phyloP scores from a whole-genome alignment of 2,113 vertebrate species.

The Myotis davidii region DNA sequence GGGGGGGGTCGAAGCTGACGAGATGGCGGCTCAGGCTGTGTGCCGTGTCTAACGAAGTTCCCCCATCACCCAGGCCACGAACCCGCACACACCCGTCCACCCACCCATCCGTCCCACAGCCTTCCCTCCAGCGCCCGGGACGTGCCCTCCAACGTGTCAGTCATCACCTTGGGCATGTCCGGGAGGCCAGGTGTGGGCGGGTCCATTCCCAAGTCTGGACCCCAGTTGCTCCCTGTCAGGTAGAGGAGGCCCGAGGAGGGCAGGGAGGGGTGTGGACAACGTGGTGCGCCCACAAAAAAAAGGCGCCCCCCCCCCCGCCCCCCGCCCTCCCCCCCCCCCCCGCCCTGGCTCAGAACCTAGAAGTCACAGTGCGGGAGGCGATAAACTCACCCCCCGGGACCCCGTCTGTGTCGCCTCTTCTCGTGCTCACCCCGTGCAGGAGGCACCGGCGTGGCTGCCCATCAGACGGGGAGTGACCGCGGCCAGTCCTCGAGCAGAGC shows the following conservation, averaged over 20 bases:
- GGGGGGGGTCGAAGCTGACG: not conserved
- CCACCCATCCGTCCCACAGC: fast-evolving
- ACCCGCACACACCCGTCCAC: fast-evolving
- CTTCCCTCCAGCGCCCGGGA: fast-evolving
- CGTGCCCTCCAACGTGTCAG: fast-evolving
- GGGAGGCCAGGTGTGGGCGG: fast-evolving
- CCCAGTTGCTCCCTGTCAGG: not conserved
- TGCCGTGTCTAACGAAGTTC: fast-evolving
- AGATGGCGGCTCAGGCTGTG: fast-evolving
- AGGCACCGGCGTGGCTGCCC: fast-evolving
- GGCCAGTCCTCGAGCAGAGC: not conserved
- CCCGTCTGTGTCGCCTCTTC: not conserved
- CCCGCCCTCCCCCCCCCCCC: fast-evolving
- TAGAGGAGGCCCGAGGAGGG: not conserved
- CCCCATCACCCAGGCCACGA: fast-evolving
- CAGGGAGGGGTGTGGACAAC: fast-evolving
- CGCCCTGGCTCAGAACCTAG: fast-evolving
- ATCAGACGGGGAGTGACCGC: fast-evolving
- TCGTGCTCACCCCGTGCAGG: fast-evolving
- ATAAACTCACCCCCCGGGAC: not conserved
- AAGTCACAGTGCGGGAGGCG: fast-evolving
- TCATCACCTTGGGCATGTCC: fast-evolving
- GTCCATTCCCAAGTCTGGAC: not conserved
- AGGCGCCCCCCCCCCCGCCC: too few relatives aligned
- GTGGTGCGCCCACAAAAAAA: too few relatives aligned